A percentile compares a stretch with the other conserved stretches of the same genome.
Conservation (phyloP, 1,140 invertebrate species). For the Ceratosolen solmsi region DNA sequence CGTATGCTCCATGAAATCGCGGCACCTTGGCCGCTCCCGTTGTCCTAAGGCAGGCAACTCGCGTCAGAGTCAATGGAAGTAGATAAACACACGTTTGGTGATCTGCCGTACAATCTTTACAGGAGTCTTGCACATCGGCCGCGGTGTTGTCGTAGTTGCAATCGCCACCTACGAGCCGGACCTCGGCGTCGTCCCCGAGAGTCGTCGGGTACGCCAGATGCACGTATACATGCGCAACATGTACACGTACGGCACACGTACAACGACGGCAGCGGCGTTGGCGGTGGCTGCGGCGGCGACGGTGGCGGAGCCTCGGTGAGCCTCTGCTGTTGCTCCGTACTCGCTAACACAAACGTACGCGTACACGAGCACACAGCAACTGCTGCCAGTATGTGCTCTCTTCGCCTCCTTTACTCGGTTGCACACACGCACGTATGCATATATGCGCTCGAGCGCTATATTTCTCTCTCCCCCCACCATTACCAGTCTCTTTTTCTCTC, state of each 20-base stretch:
- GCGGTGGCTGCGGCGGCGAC: neutral
- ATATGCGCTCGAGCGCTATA: neutral
- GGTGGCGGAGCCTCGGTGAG: neutral
- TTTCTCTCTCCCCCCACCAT: constrained; percentile 22
- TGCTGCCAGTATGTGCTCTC: constrained; percentile 24
- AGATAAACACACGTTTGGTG: neutral
- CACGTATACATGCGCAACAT: neutral
- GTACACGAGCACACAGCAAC: constrained; percentile 22
- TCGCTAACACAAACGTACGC: constrained; percentile 23
- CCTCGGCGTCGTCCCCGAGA: constrained; percentile 14
- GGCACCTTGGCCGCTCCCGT: neutral
- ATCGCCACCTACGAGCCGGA: neutral
- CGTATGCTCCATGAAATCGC: neutral
- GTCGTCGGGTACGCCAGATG: constrained; percentile 14
- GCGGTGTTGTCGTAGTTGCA: neutral
- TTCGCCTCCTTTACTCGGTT: constrained; percentile 27
- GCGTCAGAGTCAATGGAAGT: neutral
- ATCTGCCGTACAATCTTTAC: neutral
- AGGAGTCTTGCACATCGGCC: neutral
- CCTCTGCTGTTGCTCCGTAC: constrained; percentile 6
- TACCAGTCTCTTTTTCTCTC: constrained; percentile 19
- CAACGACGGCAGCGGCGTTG: neutral
- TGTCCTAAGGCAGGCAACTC: neutral
- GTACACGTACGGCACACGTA: neutral
- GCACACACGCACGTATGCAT: constrained; percentile 43